Conservation (phyloP, 2,888 invertebrate genomes). For the Penaeus monodon region DNA sequence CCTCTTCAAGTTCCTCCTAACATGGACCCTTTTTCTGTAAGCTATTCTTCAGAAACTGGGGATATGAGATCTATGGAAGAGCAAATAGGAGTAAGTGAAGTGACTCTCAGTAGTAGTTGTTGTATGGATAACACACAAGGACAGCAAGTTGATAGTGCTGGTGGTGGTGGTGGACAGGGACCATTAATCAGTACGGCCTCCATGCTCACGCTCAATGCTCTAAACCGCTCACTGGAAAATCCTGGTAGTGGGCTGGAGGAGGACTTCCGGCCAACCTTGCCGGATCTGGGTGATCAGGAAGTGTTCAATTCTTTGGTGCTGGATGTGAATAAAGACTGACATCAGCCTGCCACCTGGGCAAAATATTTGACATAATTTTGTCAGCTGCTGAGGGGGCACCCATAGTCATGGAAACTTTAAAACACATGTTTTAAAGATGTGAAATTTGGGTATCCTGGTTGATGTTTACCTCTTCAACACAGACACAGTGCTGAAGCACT, state of each 20-base stretch:
- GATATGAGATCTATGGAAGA: slow-evolving; percentile 22
- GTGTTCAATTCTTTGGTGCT: slow-evolving; percentile 60
- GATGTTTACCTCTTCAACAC: no score
- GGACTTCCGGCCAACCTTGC: slow-evolving; percentile 59
- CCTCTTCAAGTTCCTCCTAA: slow-evolving; percentile 52
- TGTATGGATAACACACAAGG: slow-evolving; percentile 17
- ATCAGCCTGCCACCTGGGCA: slow-evolving; percentile 57
- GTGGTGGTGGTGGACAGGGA: slow-evolving; percentile 6
- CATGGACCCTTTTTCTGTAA: slow-evolving; percentile 43
- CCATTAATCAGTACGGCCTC: slow-evolving; percentile 35
- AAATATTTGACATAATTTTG: slow-evolving; percentile 49
- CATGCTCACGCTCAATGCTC: slow-evolving; percentile 62
- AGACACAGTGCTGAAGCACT: no score
- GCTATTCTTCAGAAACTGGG: slow-evolving; percentile 29
- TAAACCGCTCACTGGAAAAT: slow-evolving; percentile 49
- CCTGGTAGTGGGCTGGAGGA: slow-evolving; percentile 47
- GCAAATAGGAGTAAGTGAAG: slow-evolving; percentile 8
- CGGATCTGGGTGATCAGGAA: slow-evolving; percentile 57
- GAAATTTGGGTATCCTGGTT: no score
- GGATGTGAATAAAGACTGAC: slow-evolving; percentile 63
- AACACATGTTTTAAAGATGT: no score
- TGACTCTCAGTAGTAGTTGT: slow-evolving; percentile 3
- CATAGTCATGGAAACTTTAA: no score
- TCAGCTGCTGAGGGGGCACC: background rate
- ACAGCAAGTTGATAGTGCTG: background rate